Conservation (phyloP, 2,888 invertebrate species). For the Hylaea fasciaria region DNA sequence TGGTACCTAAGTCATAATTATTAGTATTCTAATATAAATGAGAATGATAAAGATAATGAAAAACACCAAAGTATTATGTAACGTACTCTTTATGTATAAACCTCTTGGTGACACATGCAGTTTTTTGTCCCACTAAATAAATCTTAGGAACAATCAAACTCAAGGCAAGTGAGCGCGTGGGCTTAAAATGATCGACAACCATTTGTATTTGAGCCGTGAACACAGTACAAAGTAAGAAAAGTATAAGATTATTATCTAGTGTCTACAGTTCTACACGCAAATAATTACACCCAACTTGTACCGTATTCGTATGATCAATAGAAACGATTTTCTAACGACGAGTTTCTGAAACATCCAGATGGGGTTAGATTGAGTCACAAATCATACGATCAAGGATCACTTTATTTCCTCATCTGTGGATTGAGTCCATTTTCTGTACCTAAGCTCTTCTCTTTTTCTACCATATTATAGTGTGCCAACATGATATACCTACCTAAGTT, state of each 20-base stretch:
- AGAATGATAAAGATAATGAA: no score
- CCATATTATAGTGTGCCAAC: not conserved
- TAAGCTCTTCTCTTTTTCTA: not conserved
- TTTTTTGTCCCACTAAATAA: conserved; percentile 46
- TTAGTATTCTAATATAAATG: no score
- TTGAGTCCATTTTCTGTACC: not conserved
- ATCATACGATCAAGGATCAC: no score
- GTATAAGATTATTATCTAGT: not conserved
- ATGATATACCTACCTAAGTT: conserved; percentile 1
- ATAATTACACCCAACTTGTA: not conserved
- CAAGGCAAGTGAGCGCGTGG: conserved; percentile 29
- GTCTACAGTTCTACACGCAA: not conserved
- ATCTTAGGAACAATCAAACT: conserved; percentile 44
- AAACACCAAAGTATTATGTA: no score
- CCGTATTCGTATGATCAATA: not conserved
- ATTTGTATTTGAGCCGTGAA: conserved; percentile 5
- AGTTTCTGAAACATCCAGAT: not conserved
- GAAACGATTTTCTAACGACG: not conserved
- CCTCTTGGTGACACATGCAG: conserved; percentile 36
- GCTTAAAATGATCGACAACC: conserved; percentile 25
- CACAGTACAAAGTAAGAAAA: not conserved
- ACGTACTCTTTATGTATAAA: no score
- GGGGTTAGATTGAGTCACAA: no score
- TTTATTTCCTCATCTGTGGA: no score
- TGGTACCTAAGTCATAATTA: no score